Conservation (phyloP, 2,888 invertebrate species). For the Sphinx pinastri region DNA sequence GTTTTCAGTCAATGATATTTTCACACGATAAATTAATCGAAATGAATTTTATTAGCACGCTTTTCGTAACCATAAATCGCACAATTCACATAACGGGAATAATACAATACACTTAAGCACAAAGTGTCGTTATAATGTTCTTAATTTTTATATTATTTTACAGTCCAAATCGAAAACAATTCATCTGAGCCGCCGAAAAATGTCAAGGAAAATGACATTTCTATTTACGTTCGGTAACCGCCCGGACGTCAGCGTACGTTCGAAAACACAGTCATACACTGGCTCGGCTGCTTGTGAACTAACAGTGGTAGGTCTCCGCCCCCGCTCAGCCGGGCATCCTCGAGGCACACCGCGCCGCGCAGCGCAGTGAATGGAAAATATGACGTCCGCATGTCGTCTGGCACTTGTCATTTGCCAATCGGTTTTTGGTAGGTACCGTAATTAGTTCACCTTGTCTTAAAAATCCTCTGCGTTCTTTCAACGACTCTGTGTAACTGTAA, state of each 20-base stretch:
- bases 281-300: constrained; percentile 70
- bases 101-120: not conserved
- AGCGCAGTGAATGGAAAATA: constrained; percentile 52
- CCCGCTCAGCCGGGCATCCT: constrained; percentile 44
- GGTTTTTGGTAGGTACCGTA: constrained; percentile 23
- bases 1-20: constrained; percentile 7
- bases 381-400: constrained; percentile 39
- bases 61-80: constrained; percentile 23
- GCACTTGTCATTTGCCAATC: constrained; percentile 34
- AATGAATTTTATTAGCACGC: constrained; percentile 27
- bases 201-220: constrained; percentile 58
- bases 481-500: not conserved
- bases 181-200: constrained; percentile 40
- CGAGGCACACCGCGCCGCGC: constrained; percentile 41
- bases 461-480: not conserved
- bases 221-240: constrained; percentile 55
- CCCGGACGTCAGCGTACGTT: constrained; percentile 51
- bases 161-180: constrained; percentile 24
- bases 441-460: constrained; percentile 27
- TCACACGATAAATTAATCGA: constrained; percentile 12
- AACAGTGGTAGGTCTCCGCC: constrained; percentile 52
- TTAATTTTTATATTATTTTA: constrained; percentile 4
- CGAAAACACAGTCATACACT: constrained; percentile 62
- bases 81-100: constrained; percentile 24
- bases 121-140: constrained; percentile 4